These are phyloP conservation scores for Rachycentron canadum DNA, from an alignment of 2,797 vertebrate genomes.

Conservation along the genomic window DNA sequence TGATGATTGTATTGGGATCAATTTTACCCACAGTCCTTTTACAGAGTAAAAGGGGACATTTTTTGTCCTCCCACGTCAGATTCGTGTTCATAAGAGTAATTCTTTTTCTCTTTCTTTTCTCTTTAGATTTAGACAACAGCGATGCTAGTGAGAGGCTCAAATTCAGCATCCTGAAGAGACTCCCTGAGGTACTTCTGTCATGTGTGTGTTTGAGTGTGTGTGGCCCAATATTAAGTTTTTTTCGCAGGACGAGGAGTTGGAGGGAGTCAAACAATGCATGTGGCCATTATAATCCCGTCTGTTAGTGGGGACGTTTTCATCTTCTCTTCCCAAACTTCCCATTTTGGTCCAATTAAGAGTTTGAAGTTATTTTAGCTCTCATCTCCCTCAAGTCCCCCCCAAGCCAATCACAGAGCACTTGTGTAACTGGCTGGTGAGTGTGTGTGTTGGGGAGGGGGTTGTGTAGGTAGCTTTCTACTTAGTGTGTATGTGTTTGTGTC, in stretches of 20 bases:
- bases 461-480: conserved; percentile 13
- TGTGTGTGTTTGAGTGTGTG: neutral
- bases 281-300: conserved; percentile 43
- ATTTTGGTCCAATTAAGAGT: conserved; percentile 69
- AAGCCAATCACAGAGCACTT: conserved; percentile 64
- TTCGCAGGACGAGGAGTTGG: neutral
- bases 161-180: conserved; percentile 90
- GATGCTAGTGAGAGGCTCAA: conserved; percentile 91
- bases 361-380: conserved; percentile 72
- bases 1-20: conserved; percentile 12
- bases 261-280: conserved; percentile 30
- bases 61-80: conserved; percentile 5
- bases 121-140: conserved; percentile 83
- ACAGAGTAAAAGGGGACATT: neutral
- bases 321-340: conserved; percentile 55
- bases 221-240: neutral
- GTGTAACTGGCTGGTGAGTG: conserved; percentile 53
- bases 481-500: conserved; percentile 38
- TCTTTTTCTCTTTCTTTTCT: conserved; percentile 12
- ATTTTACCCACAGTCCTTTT: neutral
- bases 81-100: conserved; percentile 20
- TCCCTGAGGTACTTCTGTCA: conserved; percentile 88
- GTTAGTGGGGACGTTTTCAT: conserved; percentile 45
- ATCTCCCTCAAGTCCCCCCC: conserved; percentile 67
- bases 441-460: conserved; percentile 23